Conservation (phyloP, 1,140 invertebrate species). For the Plectrocnemia conspersa region DNA sequence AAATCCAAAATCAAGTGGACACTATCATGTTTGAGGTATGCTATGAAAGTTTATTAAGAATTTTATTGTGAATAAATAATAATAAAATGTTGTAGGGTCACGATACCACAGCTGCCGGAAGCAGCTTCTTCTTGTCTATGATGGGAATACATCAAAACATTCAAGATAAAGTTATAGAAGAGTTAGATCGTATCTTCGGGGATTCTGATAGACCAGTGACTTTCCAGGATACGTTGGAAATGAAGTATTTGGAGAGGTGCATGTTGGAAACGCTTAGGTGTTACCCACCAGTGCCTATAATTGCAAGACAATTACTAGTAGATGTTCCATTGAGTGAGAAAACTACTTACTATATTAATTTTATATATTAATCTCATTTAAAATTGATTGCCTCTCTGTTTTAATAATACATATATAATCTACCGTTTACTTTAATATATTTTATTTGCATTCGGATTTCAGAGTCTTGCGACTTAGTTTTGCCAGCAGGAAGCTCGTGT, state of each 20-base stretch:
- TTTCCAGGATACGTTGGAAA: slow-evolving; percentile 72
- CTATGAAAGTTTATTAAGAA: too few relatives aligned
- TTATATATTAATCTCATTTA: slow-evolving; percentile 18
- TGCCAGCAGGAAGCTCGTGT: slow-evolving; percentile 65
- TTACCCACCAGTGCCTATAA: slow-evolving; percentile 77
- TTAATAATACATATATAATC: neutral
- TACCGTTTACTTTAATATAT: slow-evolving; percentile 1
- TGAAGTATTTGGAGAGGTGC: slow-evolving; percentile 79
- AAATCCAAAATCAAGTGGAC: slow-evolving; percentile 90
- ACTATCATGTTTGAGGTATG: slow-evolving; percentile 90
- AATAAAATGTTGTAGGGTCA: slow-evolving; percentile 63
- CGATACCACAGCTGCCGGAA: slow-evolving; percentile 80
- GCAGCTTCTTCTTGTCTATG: slow-evolving; percentile 72
- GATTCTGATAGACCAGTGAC: slow-evolving; percentile 65
- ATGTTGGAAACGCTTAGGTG: slow-evolving; percentile 70
- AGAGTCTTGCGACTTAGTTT: slow-evolving; percentile 52
- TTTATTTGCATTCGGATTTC: slow-evolving; percentile 30
- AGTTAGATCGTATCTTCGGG: slow-evolving; percentile 73
- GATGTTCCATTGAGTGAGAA: slow-evolving; percentile 64
- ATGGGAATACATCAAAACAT: slow-evolving; percentile 72
- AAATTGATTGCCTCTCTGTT: neutral
- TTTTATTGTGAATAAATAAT: too few relatives aligned
- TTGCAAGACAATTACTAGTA: slow-evolving; percentile 66
- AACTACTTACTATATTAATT: too few relatives aligned
- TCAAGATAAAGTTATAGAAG: slow-evolving; percentile 69